A percentile compares a stretch with the other conserved stretches of the same genome.
Evolutionary conservation across 2,113 vertebrate species (phyloP).

Genomic region (Pangasianodon hypophthalmus): DNA sequence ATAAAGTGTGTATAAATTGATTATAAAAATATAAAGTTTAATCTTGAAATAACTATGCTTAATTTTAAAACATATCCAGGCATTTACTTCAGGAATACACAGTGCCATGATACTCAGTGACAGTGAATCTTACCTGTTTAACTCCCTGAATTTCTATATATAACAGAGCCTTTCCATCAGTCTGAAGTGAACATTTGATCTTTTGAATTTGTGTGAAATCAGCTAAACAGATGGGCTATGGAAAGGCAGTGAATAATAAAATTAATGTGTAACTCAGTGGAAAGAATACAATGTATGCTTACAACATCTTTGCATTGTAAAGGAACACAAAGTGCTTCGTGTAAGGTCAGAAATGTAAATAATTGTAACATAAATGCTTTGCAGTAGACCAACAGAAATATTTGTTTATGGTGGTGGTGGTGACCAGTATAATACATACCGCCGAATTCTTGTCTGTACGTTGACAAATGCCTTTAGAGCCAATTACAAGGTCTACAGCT

Average conservation of each 20-base stretch:
- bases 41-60: not conserved
- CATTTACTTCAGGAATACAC: not conserved
- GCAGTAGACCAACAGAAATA: not conserved
- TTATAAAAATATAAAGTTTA: not conserved
- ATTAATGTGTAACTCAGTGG: not conserved
- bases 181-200: constrained; percentile 76
- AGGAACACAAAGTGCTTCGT: not conserved
- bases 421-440: constrained; percentile 66
- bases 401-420: not conserved
- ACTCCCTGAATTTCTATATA: constrained; percentile 80
- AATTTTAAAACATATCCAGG: not conserved
- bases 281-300: not conserved
- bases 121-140: constrained; percentile 76
- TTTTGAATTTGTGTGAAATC: constrained; percentile 84
- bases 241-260: constrained; percentile 15
- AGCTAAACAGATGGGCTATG: constrained; percentile 83
- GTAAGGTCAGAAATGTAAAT: not conserved
- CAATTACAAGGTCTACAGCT: constrained; percentile 87
- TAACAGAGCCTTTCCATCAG: constrained; percentile 76
- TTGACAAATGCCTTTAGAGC: constrained; percentile 88
- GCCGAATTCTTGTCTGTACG: constrained; percentile 80
- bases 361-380: not conserved
- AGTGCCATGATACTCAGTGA: not conserved
- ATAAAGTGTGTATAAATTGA: not conserved
- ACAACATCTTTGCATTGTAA: no score